phyloP scores from a whole-genome alignment of 1,140 invertebrate species.

The Bombus breviceps region DNA sequence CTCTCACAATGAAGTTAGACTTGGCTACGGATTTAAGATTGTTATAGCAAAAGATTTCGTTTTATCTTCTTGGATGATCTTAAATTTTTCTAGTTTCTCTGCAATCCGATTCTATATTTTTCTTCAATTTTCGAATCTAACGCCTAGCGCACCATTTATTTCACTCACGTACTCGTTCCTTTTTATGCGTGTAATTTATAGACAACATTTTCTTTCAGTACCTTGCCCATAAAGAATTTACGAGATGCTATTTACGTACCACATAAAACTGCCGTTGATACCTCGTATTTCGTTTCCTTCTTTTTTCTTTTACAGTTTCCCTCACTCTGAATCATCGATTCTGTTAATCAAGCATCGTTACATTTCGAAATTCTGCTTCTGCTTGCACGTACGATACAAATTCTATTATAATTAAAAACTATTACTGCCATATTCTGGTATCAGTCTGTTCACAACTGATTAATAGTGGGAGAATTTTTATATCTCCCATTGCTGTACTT shows the following conservation, averaged over 20 bases:
- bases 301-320: background rate
- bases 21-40: background rate
- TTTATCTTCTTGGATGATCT: background rate
- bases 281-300: background rate
- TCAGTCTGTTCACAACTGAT: too few relatives aligned
- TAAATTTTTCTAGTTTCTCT: background rate
- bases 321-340: background rate
- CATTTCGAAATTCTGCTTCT: too few relatives aligned
- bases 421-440: too few relatives aligned
- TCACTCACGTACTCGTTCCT: background rate
- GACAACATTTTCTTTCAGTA: too few relatives aligned
- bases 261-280: background rate
- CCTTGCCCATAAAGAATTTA: too few relatives aligned
- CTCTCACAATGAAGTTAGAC: background rate
- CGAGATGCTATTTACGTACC: too few relatives aligned
- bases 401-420: too few relatives aligned
- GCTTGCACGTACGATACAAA: too few relatives aligned
- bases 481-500: too few relatives aligned
- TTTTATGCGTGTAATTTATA: too few relatives aligned
- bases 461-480: too few relatives aligned
- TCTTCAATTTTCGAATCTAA: background rate
- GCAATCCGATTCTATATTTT: background rate
- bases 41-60: background rate
- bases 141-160: background rate
- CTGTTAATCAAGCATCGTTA: background rate